Base-by-base conservation (phyloP, 2,113 vertebrate genomes). In the Apus apus region DNA sequence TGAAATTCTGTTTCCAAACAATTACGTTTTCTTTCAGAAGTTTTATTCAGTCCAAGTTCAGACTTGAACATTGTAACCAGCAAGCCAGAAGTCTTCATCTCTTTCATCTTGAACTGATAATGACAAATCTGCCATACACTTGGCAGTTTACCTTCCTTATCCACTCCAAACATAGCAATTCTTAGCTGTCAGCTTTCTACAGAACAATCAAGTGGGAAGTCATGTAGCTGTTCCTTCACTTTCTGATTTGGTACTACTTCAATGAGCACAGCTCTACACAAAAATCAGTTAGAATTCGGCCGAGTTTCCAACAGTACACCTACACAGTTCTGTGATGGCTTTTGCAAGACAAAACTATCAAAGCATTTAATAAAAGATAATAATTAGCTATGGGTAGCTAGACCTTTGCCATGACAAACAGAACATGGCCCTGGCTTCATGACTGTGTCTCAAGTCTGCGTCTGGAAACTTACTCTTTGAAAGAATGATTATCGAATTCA, bases 391-490 rank as follows among this genome's bases (percentile, higher is more conserved):
- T 12, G 6, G 38, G 25, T 56, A 81, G 58, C 25, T 34, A 81
- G n/a, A 61, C 26, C 27, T 75, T 65, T 56, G 48, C 30, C 22
- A 70, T 16, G 11, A 71, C 29, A 87, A 73, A 56, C 3, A 10
- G 56, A 81, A 57, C 1, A 1, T 8, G 11, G 34, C 14, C 30
- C 16, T 40, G 30, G 29, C 26, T 78, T 75, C n/a, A 16, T 16
- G 12, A 18, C 0, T 16, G 36, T 8, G 8, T 34, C 34, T 57
- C 62, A 40, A 5, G 7, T 22, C 29, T 56, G 32, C 7, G 5
- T 26, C 62, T 79, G 58, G 34, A 21, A 87, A 51, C 12, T 36
- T 1, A 0, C 30, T 68, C 38, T 67, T 67, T 40, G 34, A 73
- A 72, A 64, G 38, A 80, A 56, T 8, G 1, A 56, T 46, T 6